phyloP scores from a whole-genome alignment of 2,113 vertebrate species.

The Cebus imitator region DNA sequence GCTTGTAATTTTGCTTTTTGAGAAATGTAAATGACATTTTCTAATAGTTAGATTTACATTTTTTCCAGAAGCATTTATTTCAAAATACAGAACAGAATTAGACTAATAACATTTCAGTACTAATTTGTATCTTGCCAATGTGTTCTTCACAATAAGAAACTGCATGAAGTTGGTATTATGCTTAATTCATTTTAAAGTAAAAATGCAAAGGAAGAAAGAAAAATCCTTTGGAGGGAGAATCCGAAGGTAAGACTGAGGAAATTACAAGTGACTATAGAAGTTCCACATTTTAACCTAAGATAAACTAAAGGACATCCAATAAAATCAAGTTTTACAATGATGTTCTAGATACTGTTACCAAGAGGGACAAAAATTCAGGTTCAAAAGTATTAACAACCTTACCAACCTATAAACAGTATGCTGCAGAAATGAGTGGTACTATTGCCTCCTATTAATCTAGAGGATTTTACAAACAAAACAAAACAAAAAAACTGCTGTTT shows the following conservation, averaged over 20 bases:
- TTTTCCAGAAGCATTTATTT: not conserved
- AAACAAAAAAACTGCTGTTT: not conserved
- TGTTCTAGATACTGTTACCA: not conserved
- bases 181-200: conserved; percentile 28
- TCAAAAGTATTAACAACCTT: not conserved
- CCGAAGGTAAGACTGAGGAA: not conserved
- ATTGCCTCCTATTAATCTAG: not conserved
- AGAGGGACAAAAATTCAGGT: not conserved
- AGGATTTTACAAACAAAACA: not conserved
- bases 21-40: not conserved
- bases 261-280: not conserved
- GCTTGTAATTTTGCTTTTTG: not conserved
- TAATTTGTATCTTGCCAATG: not conserved
- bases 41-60: not conserved
- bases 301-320: not conserved
- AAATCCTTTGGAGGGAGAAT: not conserved
- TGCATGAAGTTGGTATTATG: not conserved
- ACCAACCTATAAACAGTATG: not conserved
- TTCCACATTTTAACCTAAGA: not conserved
- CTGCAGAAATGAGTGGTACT: not conserved
- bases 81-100: not conserved
- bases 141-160: not conserved
- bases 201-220: not conserved
- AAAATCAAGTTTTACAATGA: not conserved
- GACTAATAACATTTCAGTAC: not conserved